These are phyloP conservation scores for Chloroclystis v-ata DNA, from an alignment of 2,888 invertebrate genomes.

Conservation along the genomic window DNA sequence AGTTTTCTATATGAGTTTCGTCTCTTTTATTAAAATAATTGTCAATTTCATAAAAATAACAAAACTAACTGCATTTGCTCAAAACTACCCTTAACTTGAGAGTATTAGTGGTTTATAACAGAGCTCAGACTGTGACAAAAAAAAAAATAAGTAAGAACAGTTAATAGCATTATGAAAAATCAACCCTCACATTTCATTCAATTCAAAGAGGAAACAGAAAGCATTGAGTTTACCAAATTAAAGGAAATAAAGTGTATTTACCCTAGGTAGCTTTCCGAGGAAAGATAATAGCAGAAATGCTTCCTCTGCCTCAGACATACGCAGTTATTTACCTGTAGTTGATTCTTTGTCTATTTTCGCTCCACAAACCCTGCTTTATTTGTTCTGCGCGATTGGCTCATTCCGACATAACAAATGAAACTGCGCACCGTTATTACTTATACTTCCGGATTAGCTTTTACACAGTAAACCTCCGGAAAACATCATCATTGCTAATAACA, in stretches of 20 bases:
- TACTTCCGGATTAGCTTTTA: conserved; percentile 53
- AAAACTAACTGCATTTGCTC: no score
- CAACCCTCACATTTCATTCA: no score
- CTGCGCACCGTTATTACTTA: conserved; percentile 56
- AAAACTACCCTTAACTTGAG: no score
- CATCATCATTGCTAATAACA: no score
- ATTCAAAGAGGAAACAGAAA: background rate
- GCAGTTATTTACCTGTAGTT: conserved; percentile 71
- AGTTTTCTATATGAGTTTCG: no score
- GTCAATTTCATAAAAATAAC: no score
- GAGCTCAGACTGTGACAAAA: no score
- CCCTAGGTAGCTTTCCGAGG: conserved; percentile 42
- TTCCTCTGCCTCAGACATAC: conserved; percentile 57
- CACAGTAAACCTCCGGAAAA: background rate
- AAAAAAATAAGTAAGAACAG: no score
- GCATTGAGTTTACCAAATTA: conserved; percentile 21
- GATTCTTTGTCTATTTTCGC: conserved; percentile 74
- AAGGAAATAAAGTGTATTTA: conserved; percentile 31
- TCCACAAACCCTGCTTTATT: conserved; percentile 68
- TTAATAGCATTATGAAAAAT: no score
- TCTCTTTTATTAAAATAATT: no score
- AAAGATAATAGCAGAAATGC: conserved; percentile 54
- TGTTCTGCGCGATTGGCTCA: conserved; percentile 67
- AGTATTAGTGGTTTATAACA: no score
- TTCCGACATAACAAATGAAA: conserved; percentile 67